Conservation (phyloP, 2,888 invertebrate species). For the Colletes collaris region DNA sequence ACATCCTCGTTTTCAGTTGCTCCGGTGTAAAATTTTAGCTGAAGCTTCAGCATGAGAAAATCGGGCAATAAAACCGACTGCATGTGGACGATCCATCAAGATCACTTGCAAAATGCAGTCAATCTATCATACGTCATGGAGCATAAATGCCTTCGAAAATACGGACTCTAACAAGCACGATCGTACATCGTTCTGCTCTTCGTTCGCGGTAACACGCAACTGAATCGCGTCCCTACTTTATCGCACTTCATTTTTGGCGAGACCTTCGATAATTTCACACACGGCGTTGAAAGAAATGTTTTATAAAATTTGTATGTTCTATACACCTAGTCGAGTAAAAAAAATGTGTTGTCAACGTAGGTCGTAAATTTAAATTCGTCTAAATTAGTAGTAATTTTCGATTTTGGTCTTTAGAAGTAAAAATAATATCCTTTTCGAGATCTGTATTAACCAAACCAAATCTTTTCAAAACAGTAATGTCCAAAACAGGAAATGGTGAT, state of each 20-base stretch:
- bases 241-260: not conserved
- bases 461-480: too few species aligned
- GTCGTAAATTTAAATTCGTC: too few species aligned
- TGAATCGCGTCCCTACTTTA: not conserved
- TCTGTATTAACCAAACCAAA: too few species aligned
- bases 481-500: too few species aligned
- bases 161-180: conserved; percentile 28
- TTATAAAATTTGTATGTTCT: too few species aligned
- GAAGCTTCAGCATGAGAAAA: not conserved
- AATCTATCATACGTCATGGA: conserved; percentile 49
- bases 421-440: too few species aligned
- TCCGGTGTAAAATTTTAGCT: conserved; percentile 23
- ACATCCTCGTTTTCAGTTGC: conserved; percentile 19
- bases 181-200: conserved; percentile 17
- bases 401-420: too few species aligned
- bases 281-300: too few species aligned
- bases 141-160: conserved; percentile 26
- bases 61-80: conserved; percentile 27
- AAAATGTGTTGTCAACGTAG: too few species aligned
- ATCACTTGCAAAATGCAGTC: conserved; percentile 45
- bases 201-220: conserved; percentile 11
- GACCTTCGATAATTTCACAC: not conserved
- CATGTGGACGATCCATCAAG: conserved; percentile 44
- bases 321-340: too few species aligned
- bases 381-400: too few species aligned